Percentiles rank a stretch among this genome's conserved stretches.
These are phyloP conservation scores for Pseudorhombus dupliciocellatus DNA, from an alignment of 2,113 vertebrate genomes.

Conservation along the genomic window DNA sequence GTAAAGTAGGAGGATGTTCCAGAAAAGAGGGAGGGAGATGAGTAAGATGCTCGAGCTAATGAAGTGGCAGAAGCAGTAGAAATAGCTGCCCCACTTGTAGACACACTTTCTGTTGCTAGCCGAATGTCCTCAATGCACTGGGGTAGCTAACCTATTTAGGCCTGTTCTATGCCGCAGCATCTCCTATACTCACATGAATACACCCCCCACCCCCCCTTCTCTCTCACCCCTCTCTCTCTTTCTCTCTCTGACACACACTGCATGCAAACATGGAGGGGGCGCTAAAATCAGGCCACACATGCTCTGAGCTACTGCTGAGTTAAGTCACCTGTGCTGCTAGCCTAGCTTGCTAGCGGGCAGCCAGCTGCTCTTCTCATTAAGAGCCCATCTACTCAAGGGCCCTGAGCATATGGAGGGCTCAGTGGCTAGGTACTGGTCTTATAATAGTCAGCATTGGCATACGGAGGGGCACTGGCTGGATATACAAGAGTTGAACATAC, in stretches of 20 bases:
- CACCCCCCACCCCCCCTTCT: not conserved
- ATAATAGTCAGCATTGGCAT: conserved; percentile 58
- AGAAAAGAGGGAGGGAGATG: conserved; percentile 60
- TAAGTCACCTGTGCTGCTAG: conserved; percentile 77
- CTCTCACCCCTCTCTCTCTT: not conserved
- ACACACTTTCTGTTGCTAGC: conserved; percentile 78
- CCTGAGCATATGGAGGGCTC: conserved; percentile 71
- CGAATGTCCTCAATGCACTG: conserved; percentile 76
- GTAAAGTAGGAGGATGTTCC: conserved; percentile 46
- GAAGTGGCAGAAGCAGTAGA: conserved; percentile 78
- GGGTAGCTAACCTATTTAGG: conserved; percentile 79
- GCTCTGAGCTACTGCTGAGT: conserved; percentile 75
- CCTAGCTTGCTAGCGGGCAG: conserved; percentile 76
- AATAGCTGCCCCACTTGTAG: conserved; percentile 87
- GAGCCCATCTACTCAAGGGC: conserved; percentile 63
- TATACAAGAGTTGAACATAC: conserved; percentile 16
- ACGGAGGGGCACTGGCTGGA: conserved; percentile 25
- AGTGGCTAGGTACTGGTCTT: conserved; percentile 56
- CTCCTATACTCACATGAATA: conserved; percentile 15
- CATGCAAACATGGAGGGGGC: conserved; percentile 22
- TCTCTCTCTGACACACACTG: conserved; percentile 24
- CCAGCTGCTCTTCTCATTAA: conserved; percentile 81
- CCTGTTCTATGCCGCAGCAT: not conserved
- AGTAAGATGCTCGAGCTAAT: conserved; percentile 74
- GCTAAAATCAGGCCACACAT: conserved; percentile 73